Base-by-base conservation (phyloP, 2,888 invertebrate genomes). In the Hypsopygia costalis region DNA sequence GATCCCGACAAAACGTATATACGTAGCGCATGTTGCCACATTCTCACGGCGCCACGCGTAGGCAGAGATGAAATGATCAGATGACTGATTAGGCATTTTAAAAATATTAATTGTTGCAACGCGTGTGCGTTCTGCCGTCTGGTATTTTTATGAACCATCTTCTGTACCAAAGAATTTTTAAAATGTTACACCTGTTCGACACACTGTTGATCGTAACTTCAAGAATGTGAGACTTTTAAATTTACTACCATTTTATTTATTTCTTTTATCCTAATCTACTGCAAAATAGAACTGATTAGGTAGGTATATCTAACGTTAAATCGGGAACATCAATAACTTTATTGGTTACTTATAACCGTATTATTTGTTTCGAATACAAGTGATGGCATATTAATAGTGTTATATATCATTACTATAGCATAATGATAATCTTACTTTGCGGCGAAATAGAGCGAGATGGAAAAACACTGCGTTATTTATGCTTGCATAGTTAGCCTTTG, bases 21-120 rank as follows among this genome's bases (percentile, higher is more conserved):
- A 47, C 49, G 46, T 43, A 44, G 40, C 42, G 40, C 43, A 41
- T 49, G 58, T 68, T 66, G 58, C 64, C 49, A 55, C 64, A 64
- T 47, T 51, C 50, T 45, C 39, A 40, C 58, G 78, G 80, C 81
- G 80, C 79, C 76, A 65, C 55, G 80, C 78, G 85, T 82, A 74
- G 82, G 85, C 60, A 47, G 62, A 54, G 55, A 61, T 55, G 62
- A 69, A 79, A 81, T 81, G 78, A 77, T 72, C 75, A 70, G 59
- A 77, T 83, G 85, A 83, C 82, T 81, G 83, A 83, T 85, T 83
- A 81, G 70, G 69, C 73, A 75, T 81, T 81, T n/a, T 81, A 78
- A 78, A 66, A 79, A 80, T 78, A 77, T 75, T 76, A 79, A 83
- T 81, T 75, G 80, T 80, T 67, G 70, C 73, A 71, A 67, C 68